phyloP scores from a whole-genome alignment of 2,797 vertebrate species.

The Gymnodraco acuticeps region DNA sequence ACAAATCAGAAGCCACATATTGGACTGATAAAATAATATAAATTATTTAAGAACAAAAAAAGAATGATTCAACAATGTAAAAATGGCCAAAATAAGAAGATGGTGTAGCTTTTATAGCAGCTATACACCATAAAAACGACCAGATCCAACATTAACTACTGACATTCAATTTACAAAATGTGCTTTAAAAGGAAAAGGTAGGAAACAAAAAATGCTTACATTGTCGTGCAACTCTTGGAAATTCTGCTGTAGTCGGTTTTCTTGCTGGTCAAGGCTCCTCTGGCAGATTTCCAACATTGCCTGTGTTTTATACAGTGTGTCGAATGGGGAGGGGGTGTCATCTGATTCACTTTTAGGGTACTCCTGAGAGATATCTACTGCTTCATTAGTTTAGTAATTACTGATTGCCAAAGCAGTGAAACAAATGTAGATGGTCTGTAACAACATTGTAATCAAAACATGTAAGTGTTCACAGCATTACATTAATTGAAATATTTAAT shows the following conservation, averaged over 20 bases:
- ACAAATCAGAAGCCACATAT: slow-evolving; percentile 5
- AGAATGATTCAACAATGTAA: slow-evolving; percentile 5
- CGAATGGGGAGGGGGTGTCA: slow-evolving; percentile 50
- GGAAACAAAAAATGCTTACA: slow-evolving; percentile 63
- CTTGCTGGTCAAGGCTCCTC: slow-evolving; percentile 35
- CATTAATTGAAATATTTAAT: slow-evolving; percentile 5
- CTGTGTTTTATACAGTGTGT: slow-evolving; percentile 71
- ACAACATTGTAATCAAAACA: slow-evolving; percentile 15
- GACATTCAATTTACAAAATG: slow-evolving; percentile 14
- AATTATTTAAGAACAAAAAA: too few species aligned
- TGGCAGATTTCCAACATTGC: slow-evolving; percentile 49
- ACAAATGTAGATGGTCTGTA: slow-evolving; percentile 28
- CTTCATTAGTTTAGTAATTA: slow-evolving; percentile 50
- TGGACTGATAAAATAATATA: too few species aligned
- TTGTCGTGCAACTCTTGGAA: slow-evolving; percentile 30
- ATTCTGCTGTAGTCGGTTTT: slow-evolving; percentile 30
- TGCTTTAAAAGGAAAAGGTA: slow-evolving; percentile 20
- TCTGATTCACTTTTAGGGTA: slow-evolving; percentile 49
- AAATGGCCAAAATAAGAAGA: slow-evolving; percentile 1
- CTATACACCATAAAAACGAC: slow-evolving; percentile 11
- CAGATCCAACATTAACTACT: slow-evolving; percentile 3
- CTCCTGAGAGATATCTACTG: slow-evolving; percentile 60
- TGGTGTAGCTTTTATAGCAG: too few species aligned
- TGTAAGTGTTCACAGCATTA: neutral
- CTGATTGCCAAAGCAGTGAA: slow-evolving; percentile 26